phyloP scores from a whole-genome alignment of 30 jellyfish, hydroid and myxozoan genomes.

The Pseudorhiza aurosa region DNA sequence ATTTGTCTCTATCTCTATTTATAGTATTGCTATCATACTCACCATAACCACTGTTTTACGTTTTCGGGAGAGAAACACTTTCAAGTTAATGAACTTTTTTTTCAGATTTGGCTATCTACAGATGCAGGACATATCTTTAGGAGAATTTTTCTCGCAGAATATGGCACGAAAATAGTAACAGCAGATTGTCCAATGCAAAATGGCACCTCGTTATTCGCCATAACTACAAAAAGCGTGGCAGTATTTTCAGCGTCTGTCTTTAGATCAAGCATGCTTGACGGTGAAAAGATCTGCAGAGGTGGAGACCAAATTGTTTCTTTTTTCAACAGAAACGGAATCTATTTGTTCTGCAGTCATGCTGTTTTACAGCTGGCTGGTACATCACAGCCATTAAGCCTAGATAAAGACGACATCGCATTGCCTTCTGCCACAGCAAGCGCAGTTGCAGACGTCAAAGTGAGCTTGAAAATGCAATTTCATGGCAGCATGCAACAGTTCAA shows the following conservation, averaged over 20 bases:
- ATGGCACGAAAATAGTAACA: not conserved
- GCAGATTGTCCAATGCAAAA: not conserved
- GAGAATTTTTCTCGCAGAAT: constrained; percentile 15
- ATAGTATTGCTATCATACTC: no score
- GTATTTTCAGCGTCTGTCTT: constrained; percentile 20
- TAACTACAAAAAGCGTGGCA: not conserved
- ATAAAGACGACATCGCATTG: not conserved
- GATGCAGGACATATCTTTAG: constrained; percentile 52
- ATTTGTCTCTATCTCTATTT: no score
- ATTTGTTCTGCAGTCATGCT: not conserved
- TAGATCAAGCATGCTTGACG: not conserved
- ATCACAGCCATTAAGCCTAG: not conserved
- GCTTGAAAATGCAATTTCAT: not conserved
- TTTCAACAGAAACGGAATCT: not conserved
- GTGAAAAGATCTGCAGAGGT: not conserved
- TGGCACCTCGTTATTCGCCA: not conserved
- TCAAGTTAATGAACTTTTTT: no score
- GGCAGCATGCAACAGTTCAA: not conserved
- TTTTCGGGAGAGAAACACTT: no score
- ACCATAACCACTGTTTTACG: no score
- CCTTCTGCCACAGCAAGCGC: constrained; percentile 8
- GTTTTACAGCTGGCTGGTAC: not conserved
- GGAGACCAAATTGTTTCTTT: not conserved
- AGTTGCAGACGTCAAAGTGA: not conserved
- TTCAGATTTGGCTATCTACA: constrained; percentile 61